phyloP scores from a whole-genome alignment of 2,888 invertebrate genomes.

The Nomada hirtipes region DNA sequence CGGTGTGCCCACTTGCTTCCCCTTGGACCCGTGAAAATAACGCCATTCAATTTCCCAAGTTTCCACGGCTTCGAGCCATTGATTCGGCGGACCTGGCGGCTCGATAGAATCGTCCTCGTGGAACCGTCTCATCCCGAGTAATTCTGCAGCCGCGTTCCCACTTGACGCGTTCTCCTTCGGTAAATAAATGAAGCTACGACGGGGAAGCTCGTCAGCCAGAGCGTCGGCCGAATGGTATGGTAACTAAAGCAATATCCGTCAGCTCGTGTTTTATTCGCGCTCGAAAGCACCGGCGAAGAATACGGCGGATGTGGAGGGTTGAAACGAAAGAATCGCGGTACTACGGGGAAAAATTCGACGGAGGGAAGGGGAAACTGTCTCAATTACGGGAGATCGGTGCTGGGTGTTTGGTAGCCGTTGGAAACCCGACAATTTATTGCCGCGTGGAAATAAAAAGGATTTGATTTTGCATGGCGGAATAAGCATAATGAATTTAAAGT shows the following conservation, averaged over 20 bases:
- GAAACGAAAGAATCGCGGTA: background rate
- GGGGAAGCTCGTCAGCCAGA: slow-evolving; percentile 34
- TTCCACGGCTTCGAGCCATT: slow-evolving; percentile 11
- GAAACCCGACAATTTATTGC: background rate
- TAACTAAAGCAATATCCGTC: slow-evolving; percentile 79
- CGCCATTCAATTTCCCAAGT: slow-evolving; percentile 39
- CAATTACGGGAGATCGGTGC: slow-evolving; percentile 10
- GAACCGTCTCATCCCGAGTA: slow-evolving; percentile 8
- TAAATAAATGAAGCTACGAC: slow-evolving; percentile 45
- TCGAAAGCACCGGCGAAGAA: background rate
- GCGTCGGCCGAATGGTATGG: slow-evolving; percentile 70
- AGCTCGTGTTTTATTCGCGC: slow-evolving; percentile 49
- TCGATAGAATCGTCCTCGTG: slow-evolving; percentile 1
- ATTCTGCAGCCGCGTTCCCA: slow-evolving; percentile 5
- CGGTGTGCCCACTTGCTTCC: slow-evolving; percentile 3
- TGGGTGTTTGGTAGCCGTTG: background rate
- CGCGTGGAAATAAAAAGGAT: background rate
- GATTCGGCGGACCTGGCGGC: background rate
- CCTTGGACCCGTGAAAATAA: slow-evolving; percentile 19
- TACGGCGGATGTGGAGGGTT: background rate
- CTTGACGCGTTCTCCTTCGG: slow-evolving; percentile 1
- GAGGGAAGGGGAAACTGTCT: background rate
- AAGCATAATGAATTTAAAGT: background rate
- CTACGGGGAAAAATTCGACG: background rate
- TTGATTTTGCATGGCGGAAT: background rate